Percentiles rank a stretch among this genome's conserved stretches.
These are phyloP conservation scores for Phalacrocorax brasilianus DNA, from an alignment of 2,113 vertebrate species.

Conservation along the genomic window DNA sequence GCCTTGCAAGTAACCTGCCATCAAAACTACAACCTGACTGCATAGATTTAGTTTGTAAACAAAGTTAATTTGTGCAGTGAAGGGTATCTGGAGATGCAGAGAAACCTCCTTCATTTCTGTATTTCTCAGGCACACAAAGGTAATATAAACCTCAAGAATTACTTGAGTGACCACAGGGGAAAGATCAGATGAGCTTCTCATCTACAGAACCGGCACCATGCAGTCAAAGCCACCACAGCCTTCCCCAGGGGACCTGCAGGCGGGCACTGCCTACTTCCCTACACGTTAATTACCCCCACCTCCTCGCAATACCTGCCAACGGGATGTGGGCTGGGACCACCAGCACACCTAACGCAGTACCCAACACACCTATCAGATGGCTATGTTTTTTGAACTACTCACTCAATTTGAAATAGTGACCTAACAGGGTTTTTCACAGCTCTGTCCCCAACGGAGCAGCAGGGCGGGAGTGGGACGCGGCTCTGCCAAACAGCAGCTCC, in stretches of 20 bases:
- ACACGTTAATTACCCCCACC: neutral
- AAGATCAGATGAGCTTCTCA: neutral
- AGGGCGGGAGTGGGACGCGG: accelerated
- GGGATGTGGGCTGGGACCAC: neutral
- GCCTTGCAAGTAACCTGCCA: neutral
- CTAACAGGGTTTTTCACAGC: neutral
- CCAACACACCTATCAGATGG: neutral
- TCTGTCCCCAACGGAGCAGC: accelerated
- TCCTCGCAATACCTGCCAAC: accelerated
- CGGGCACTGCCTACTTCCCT: neutral
- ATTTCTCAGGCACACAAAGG: neutral
- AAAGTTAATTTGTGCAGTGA: neutral
- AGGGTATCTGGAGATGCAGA: neutral
- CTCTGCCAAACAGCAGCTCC: neutral
- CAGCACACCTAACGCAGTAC: neutral
- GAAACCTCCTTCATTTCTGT: neutral
- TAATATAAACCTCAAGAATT: neutral
- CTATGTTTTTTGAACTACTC: neutral
- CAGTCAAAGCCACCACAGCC: neutral
- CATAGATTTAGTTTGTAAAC: neutral
- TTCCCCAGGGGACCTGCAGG: neutral
- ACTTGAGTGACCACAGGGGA: neutral
- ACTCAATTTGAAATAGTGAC: neutral
- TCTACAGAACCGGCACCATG: neutral
- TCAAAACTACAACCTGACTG: neutral